Evolutionary conservation across 2,797 vertebrate genomes (phyloP).

Genomic region (Danionella dracula): DNA sequence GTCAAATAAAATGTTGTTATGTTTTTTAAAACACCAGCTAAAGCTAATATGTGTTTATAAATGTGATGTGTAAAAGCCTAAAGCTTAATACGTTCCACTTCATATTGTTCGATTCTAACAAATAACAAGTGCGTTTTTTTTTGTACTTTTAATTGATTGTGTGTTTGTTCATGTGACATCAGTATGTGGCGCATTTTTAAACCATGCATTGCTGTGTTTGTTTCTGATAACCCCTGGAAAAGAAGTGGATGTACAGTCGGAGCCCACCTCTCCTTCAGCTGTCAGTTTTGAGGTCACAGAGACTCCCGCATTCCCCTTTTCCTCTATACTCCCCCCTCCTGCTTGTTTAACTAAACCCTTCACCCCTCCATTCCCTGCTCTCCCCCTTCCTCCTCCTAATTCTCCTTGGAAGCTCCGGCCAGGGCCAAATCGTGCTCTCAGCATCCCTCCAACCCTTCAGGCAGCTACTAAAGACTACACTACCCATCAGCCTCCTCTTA

Average conservation of each 20-base stretch:
- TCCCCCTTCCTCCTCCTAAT: constrained; percentile 59
- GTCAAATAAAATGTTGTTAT: no score
- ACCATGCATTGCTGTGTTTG: constrained; percentile 50
- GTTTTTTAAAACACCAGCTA: no score
- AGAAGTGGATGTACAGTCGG: constrained; percentile 58
- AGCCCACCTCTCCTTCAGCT: constrained; percentile 49
- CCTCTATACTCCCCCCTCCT: not conserved
- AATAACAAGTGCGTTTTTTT: no score
- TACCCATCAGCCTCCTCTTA: constrained; percentile 51
- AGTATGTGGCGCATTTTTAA: no score
- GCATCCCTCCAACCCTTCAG: constrained; percentile 63
- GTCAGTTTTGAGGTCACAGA: constrained; percentile 55
- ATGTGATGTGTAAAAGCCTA: no score
- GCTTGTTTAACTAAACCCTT: constrained; percentile 47
- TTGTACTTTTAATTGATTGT: no score
- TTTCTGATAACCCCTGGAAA: constrained; percentile 64
- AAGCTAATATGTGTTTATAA: no score
- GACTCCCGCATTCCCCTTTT: not conserved
- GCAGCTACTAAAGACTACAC: constrained; percentile 45
- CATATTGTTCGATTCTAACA: no score
- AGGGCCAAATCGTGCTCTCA: constrained; percentile 65
- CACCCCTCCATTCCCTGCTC: constrained; percentile 48
- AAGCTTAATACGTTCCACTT: no score
- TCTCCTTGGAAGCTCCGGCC: constrained; percentile 66
- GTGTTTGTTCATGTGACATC: not conserved